Base-by-base conservation (phyloP, 2,797 vertebrate species). In the Sardinella longiceps region DNA sequence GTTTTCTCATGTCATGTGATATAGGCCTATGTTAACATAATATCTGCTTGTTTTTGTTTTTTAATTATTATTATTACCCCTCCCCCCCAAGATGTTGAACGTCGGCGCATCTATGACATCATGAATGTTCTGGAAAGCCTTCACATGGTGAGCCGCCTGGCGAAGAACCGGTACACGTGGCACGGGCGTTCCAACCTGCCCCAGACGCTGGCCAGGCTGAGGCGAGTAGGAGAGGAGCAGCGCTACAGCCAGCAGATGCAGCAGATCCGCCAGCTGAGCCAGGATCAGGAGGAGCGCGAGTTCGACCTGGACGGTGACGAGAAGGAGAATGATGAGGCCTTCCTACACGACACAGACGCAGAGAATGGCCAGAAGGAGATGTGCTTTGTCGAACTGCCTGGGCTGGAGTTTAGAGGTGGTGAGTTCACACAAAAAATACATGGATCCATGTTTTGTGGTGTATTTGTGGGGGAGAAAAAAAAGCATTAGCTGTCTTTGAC, bases 71-170 rank as follows among this genome's bases (percentile, higher is more conserved):
- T n/a, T n/a, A n/a, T n/a, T n/a, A n/a, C n/a, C n/a, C n/a, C 46
- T 10, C 46, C 1, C 11, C 46, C 46, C 46, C 46, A 3, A 99
- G 98, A 91, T 14, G 97, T 99, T 48, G 97, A 99, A 81, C 97
- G 98, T 0, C 92, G 98, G 1, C 97, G 98, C 33, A 99, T 99
- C 88, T 99, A 99, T 0, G 98, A 99, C 85, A 99, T 99, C 30
- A 97, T 99, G 95, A 99, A 99, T 0, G 98, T 99, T 18, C 93
- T 99, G 1, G 98, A 99, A 94, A 99, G 98, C 86, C 95, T 99
- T 20, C 97, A 99, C 90, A 98, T 99, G 97, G 98, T 99, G 88
- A 99, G 98, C 93, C 97, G 97, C 53, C 95, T 98, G 0, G 98
- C 98, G 45, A 99, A 99, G 91, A 99, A 99, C 94, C 96, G 95